Evolutionary conservation across 1,140 invertebrate species (phyloP).

Genomic region (Brachionus manjavacas): DNA sequence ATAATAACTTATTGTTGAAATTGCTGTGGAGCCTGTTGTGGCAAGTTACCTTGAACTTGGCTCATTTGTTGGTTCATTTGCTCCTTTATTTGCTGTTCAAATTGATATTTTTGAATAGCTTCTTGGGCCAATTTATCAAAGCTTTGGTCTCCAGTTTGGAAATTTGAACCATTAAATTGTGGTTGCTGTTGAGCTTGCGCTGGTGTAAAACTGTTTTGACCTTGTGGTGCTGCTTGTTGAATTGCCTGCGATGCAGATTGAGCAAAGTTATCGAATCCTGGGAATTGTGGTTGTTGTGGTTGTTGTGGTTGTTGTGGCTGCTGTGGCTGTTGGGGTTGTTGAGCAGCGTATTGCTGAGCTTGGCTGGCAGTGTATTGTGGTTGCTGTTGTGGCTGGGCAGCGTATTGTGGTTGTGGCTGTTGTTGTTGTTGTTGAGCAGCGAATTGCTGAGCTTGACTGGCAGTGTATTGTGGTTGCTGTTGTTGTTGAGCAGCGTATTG

Average conservation of each 20-base stretch:
- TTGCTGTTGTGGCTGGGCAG: background rate
- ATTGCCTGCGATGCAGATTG: background rate
- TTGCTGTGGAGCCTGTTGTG: background rate
- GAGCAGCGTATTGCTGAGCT: background rate
- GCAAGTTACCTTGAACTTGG: background rate
- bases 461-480: background rate
- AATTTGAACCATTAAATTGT: background rate
- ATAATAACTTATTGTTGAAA: background rate
- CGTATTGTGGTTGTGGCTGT: background rate
- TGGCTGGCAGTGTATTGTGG: no score
- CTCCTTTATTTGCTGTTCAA: background rate
- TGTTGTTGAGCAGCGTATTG: background rate
- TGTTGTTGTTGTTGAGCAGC: background rate
- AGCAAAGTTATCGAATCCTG: constrained; percentile 16
- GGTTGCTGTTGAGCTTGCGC: background rate
- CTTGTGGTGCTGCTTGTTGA: background rate
- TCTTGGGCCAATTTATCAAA: background rate
- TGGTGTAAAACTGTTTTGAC: background rate
- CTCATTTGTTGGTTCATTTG: background rate
- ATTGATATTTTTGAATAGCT: background rate
- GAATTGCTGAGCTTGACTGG: background rate
- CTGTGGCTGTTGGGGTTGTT: background rate
- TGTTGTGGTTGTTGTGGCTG: background rate
- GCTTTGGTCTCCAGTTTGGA: background rate
- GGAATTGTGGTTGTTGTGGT: background rate